Evolutionary conservation across 2,888 invertebrate species (phyloP).

Genomic region (Drosophila imparisetae): DNA sequence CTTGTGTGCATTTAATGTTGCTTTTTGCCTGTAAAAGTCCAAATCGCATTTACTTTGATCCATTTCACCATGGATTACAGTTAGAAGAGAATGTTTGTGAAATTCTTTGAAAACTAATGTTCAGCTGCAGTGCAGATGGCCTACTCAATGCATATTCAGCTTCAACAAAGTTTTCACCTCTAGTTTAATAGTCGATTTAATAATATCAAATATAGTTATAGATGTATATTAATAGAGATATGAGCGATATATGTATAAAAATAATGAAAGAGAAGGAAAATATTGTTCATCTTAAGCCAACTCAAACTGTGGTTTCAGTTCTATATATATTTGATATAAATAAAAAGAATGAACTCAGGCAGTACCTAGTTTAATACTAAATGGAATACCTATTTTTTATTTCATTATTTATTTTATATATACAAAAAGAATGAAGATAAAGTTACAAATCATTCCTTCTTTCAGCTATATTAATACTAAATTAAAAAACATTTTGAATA

Average conservation of each 20-base stretch:
- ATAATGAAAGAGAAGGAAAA: too few relatives aligned
- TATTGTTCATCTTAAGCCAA: neutral
- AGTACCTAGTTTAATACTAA: too few relatives aligned
- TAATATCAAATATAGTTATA: neutral
- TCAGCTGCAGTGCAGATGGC: neutral
- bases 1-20: conserved; percentile 26
- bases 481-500: neutral
- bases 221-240: neutral
- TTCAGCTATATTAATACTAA: neutral
- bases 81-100: conserved; percentile 40
- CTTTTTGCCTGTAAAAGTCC: conserved; percentile 1
- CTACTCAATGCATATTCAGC: neutral
- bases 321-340: neutral
- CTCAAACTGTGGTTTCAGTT: neutral
- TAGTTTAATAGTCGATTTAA: neutral
- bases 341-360: too few relatives aligned
- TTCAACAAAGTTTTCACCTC: neutral
- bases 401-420: too few relatives aligned
- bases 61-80: conserved; percentile 31
- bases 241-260: too few relatives aligned
- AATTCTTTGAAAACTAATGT: neutral
- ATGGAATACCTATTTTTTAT: too few relatives aligned
- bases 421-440: too few relatives aligned
- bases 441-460: too few relatives aligned
- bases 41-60: conserved; percentile 14